Percentiles rank a stretch among this genome's conserved stretches.
These are phyloP conservation scores for Nautilus pompilius DNA, from an alignment of 1,140 invertebrate species.

Conservation along the genomic window DNA sequence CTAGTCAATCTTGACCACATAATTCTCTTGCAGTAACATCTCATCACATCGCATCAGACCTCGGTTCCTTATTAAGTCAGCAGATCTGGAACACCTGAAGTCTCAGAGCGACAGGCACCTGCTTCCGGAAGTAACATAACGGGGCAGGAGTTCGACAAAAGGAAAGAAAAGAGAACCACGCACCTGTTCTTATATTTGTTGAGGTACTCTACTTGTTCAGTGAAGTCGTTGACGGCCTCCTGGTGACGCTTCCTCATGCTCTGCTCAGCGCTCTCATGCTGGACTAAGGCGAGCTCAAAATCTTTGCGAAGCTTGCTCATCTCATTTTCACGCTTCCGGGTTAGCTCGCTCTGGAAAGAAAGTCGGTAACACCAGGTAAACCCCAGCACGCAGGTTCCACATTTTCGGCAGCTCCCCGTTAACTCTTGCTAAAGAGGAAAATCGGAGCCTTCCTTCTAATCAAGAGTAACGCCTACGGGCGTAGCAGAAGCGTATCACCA, in stretches of 20 bases:
- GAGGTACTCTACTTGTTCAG: slow-evolving; percentile 52
- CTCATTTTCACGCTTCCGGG: slow-evolving; percentile 49
- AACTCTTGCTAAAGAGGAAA: no score
- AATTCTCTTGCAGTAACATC: no score
- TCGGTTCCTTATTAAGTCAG: no score
- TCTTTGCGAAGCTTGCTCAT: slow-evolving; percentile 52
- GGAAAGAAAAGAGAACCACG: no score
- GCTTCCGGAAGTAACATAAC: slow-evolving; percentile 25
- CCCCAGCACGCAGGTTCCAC: no score
- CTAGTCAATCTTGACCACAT: no score
- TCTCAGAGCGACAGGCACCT: no score
- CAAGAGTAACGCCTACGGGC: no score
- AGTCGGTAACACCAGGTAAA: background rate
- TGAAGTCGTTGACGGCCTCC: slow-evolving; percentile 49
- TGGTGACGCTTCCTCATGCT: slow-evolving; percentile 51
- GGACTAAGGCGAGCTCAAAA: slow-evolving; percentile 43
- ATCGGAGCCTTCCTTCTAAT: no score
- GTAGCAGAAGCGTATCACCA: background rate
- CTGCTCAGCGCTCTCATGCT: slow-evolving; percentile 43
- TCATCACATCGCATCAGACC: no score
- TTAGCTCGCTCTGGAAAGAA: slow-evolving; percentile 41
- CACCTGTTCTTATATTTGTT: slow-evolving; percentile 50
- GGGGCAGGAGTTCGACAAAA: background rate
- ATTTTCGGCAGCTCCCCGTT: no score
- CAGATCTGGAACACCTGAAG: no score